Evolutionary conservation across 2,888 invertebrate species (phyloP), one percentile per base, ranked within the genome.

Genomic region (Sphecodes monilicornis): DNA sequence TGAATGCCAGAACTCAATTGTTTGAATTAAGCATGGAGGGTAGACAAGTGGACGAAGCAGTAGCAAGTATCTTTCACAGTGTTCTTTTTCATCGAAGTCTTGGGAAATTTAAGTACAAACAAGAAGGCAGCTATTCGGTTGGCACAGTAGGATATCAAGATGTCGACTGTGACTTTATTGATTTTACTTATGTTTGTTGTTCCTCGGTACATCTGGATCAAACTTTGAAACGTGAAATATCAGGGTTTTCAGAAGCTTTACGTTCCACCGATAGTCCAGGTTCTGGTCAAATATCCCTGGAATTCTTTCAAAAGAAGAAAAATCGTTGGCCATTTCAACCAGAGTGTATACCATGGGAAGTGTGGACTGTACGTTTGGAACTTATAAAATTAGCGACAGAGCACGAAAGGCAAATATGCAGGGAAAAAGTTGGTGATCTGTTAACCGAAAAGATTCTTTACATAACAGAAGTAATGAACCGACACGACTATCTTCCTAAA

Each of bases 331-430:
- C 94, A 1, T 98, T 99, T 94, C 97, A 97, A 88, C 97, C 98
- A 11, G 99, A 99, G 94, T 98, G 97, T 93, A 98, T 98, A 92
- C 98, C 99, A 0, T 99, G 99, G 99, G 99, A 99, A 95, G 98
- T 99, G 79, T 99, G 99, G 99, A 99, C 98, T 54, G 96, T 99
- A 10, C 97, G 98, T 91, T 96, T 99, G 89, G 98, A 99, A 94
- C 96, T 99, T 60, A 97, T 98, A 41, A 97, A 97, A 91, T 96
- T 98, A 76, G 97, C 97, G 85, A 98, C 97, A 94, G 98, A 99
- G 93, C 97, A 97, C 93, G 98, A 99, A 93, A 96, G 98, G 91
- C 98, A 98, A 94, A 96, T 97, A 90, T 98, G 97, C 92, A 96
- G 98, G 86, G 99, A 99, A 95, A 97, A 97, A 94, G 97, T 98